Evolutionary conservation across 1,140 invertebrate species (phyloP).

Genomic region (Hylaeus anthracinus): DNA sequence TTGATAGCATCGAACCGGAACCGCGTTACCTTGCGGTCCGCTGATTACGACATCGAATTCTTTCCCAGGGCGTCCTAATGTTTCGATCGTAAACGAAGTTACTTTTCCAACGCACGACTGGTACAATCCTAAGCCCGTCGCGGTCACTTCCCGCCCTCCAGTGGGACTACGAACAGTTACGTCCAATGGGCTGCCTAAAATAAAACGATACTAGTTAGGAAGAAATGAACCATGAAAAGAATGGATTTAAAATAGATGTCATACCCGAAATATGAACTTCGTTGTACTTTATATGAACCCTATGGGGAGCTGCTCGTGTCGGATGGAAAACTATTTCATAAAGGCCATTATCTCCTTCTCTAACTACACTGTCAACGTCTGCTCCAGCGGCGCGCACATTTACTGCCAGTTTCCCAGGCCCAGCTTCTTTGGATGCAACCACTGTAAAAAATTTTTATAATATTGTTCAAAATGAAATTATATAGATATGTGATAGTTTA

Average conservation of each 20-base stretch:
- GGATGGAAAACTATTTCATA: conserved; percentile 94
- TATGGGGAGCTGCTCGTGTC: conserved; percentile 89
- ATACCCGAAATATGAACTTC: conserved; percentile 77
- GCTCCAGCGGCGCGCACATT: conserved; percentile 89
- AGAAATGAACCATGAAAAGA: not conserved
- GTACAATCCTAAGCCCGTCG: conserved; percentile 90
- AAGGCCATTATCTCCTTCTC: conserved; percentile 86
- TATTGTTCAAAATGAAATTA: not conserved
- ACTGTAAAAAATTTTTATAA: conserved; percentile 71
- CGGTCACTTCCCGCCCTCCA: conserved; percentile 91
- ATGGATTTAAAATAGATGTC: not conserved
- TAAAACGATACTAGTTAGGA: not conserved
- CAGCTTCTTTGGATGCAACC: conserved; percentile 88
- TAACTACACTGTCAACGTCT: conserved; percentile 89
- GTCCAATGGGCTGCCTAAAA: conserved; percentile 92
- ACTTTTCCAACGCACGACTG: conserved; percentile 90
- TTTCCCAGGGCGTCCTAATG: conserved; percentile 89
- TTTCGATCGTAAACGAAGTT: conserved; percentile 94
- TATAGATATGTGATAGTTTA: no score
- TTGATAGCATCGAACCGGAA: conserved; percentile 96
- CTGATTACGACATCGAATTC: conserved; percentile 95
- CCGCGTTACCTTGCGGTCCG: conserved; percentile 93
- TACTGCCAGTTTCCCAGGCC: conserved; percentile 90
- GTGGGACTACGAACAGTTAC: conserved; percentile 98
- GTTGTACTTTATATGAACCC: conserved; percentile 83